Base-by-base conservation (phyloP, 2,888 invertebrate genomes). In the Drosophila nr. perissopoda region DNA sequence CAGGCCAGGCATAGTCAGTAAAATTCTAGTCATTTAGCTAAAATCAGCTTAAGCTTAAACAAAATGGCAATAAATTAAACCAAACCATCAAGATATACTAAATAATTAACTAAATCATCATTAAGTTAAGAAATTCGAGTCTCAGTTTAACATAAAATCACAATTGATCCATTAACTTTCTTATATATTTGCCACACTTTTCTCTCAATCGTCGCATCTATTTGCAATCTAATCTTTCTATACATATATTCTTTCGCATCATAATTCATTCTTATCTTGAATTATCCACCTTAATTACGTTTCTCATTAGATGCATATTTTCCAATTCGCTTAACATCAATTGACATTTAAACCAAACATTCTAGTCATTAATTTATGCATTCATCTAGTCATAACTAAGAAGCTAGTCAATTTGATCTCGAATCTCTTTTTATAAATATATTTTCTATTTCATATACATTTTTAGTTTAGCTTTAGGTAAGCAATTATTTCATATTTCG, bases 361-460 rank as follows among this genome's bases (percentile, higher is more conserved):
- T 74, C 75, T 89, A 89, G 82, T 83, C 83, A 81, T n/a, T 79
- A 75, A 62, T 75, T 83, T 68, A 8, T 25, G 7, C 4, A 45
- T 4, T 65, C 54, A 68, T 61, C 84, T 81, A 84, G 85, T 68
- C 73, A 8, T 25, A 66, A 36, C 36, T 42, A 54, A 48, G 27
- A 18, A 53, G 56, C 56, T 72, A 76, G 48, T 74, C 72, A 74
- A 45, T 36, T 21, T 42, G 1, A 33, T 62, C 67, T 56, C 51
- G 33, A 21, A 64, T 56, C 57, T 63, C 67, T 58, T 65, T 29
- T 29, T 16, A 53, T 11, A 21, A 11, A 59, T 49, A 29, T 53
- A 53, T 36, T 49, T 53, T 51, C 49, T 29, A 48, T 36, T 74
- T 78, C 76, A 69, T 53, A 59, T 62, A 69, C 62, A 83, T 69